Evolutionary conservation across 1,140 invertebrate species (phyloP).

Genomic region (Drosophila sucinea): DNA sequence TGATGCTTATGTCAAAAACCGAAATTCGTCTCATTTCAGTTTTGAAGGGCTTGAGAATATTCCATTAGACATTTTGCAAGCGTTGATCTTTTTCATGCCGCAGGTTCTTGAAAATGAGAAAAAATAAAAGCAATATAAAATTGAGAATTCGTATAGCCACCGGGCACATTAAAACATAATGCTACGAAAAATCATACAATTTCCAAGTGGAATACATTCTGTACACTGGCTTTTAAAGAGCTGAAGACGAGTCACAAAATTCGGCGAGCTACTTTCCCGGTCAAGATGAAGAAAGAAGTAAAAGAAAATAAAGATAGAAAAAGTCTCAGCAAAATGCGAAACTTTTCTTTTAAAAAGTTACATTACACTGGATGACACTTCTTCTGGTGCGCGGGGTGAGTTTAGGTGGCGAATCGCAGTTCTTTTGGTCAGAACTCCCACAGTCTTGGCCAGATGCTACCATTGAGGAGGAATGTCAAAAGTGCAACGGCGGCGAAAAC

Average conservation of each 20-base stretch:
- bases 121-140: neutral
- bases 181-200: neutral
- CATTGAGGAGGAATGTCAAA: conserved; percentile 53
- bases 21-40: conserved; percentile 18
- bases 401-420: conserved; percentile 16
- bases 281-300: conserved; percentile 2
- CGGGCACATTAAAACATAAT: neutral
- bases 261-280: conserved; percentile 29
- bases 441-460: conserved; percentile 67
- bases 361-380: conserved; percentile 76
- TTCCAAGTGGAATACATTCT: neutral
- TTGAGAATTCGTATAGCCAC: neutral
- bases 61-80: conserved; percentile 10
- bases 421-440: conserved; percentile 5
- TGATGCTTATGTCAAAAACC: conserved; percentile 14
- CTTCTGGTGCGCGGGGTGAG: conserved; percentile 27
- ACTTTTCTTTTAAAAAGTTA: conserved; percentile 82
- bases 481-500: conserved; percentile 71
- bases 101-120: conserved; percentile 1
- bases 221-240: neutral
- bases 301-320: conserved; percentile 36
- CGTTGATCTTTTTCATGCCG: conserved; percentile 17
- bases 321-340: conserved; percentile 51
- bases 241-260: conserved; percentile 34
- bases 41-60: conserved; percentile 16